phyloP scores from a whole-genome alignment of 2,797 vertebrate species.

The Thunnus albacares region DNA sequence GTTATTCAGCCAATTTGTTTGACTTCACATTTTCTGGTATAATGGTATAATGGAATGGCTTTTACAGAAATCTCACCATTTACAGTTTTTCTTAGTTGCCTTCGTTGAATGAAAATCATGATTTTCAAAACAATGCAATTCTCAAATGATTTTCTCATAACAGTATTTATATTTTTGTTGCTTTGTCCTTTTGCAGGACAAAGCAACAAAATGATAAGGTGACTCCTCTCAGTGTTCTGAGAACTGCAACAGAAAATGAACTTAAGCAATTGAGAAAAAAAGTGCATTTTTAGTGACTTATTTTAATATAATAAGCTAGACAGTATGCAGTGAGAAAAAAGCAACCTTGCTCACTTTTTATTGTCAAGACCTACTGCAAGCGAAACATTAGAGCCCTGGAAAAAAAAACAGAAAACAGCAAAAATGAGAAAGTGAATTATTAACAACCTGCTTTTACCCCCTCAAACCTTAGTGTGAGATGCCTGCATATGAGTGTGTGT shows the following conservation, averaged over 20 bases:
- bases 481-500: conserved; percentile 27
- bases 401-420: conserved; percentile 43
- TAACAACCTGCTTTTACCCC: conserved; percentile 66
- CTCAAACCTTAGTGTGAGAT: conserved; percentile 50
- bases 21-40: neutral
- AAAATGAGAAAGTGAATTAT: conserved; percentile 71
- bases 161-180: too few relatives aligned
- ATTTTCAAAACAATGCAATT: too few relatives aligned
- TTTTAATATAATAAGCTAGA: neutral
- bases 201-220: too few relatives aligned
- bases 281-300: neutral
- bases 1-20: neutral
- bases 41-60: neutral
- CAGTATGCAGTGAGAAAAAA: conserved; percentile 14
- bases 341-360: conserved; percentile 31
- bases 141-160: too few relatives aligned
- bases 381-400: conserved; percentile 40
- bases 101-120: too few relatives aligned
- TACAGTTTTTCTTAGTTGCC: neutral
- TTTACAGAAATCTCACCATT: neutral
- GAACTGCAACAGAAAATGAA: too few relatives aligned
- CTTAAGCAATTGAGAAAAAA: neutral
- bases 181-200: too few relatives aligned
- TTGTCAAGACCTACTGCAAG: conserved; percentile 9
- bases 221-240: too few relatives aligned